Base-by-base conservation (phyloP, 2,113 vertebrate genomes). In the Loxodonta africana region DNA sequence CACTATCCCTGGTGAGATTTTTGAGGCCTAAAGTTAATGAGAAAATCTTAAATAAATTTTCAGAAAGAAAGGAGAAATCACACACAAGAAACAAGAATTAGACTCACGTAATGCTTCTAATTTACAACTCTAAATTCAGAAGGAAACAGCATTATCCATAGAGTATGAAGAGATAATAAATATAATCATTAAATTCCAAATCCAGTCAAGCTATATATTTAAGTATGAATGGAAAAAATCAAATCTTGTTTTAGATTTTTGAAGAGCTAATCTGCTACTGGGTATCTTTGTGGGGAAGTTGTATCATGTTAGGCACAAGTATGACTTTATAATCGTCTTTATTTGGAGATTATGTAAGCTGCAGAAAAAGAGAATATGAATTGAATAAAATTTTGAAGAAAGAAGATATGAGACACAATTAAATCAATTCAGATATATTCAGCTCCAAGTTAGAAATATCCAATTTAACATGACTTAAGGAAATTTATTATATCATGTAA, bases 351-450 rank as follows among this genome's bases (percentile, higher is more conserved):
- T 88, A 11, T 91, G 37, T 2, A 44, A 91, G 33, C 25, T 18
- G 17, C 26, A 87, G 44, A 83, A 83, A 53, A 82, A 86, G 21
- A 82, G 94, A 60, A 73, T 46, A 83, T 46, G 88, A 83, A 89
- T 46, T 77, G 28, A 96, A 63, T 80, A 91, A 73, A 97, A 82
- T n/a, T 82, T 69, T 77, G 67, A 92, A 92, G 83, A 91, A 83
- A 80, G 7, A 83, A 88, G 15, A 48, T 33, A 48, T 41, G 46
- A 94, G 37, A 92, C 23, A 33, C 21, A 57, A 37, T 69, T 18
- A 60, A 83, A 74, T 95, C 30, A 80, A 28, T 80, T 93, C 1
- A 0, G 9, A 51, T 91, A 23, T n/a, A 83, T 37, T 41, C 37
- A 60, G 2, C 65, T 84, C 2, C 37, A 63, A 78, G 48, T 90